Conservation (phyloP, 1,140 invertebrate genomes). For the Diuraphis noxia region DNA sequence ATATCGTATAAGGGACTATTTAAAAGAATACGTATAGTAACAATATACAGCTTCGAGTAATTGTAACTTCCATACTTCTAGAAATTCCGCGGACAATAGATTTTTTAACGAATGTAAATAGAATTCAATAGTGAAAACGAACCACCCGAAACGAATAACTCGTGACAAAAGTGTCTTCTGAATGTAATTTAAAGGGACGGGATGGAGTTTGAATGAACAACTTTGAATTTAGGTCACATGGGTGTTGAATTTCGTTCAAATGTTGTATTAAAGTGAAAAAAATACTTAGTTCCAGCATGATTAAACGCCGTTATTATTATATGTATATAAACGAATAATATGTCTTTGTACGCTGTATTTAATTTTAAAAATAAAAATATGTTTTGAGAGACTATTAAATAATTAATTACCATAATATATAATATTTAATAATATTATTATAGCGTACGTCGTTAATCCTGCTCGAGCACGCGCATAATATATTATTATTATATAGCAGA, state of each 20-base stretch:
- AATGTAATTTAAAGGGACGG: constrained; percentile 25
- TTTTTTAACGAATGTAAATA: constrained; percentile 31
- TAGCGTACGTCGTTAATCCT: neutral
- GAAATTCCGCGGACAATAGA: neutral
- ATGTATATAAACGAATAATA: neutral
- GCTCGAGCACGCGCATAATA: neutral
- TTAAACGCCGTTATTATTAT: neutral
- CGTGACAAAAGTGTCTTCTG: constrained; percentile 15
- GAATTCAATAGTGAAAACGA: constrained; percentile 30
- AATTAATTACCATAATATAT: neutral
- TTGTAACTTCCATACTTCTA: neutral
- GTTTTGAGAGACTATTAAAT: neutral
- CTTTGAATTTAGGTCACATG: constrained; percentile 21
- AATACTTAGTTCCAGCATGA: neutral
- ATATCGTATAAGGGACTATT: neutral
- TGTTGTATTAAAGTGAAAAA: neutral
- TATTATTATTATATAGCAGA: neutral
- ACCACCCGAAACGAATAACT: constrained; percentile 17
- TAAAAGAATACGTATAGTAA: neutral
- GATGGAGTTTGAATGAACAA: neutral
- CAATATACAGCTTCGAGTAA: neutral
- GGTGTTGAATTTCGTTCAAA: constrained; percentile 3
- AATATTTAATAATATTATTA: constrained; percentile 6
- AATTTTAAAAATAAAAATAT: neutral
- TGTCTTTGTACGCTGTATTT: neutral